These are phyloP conservation scores for Podarcis lilfordi DNA, from an alignment of 2,797 vertebrate species.

Conservation along the genomic window DNA sequence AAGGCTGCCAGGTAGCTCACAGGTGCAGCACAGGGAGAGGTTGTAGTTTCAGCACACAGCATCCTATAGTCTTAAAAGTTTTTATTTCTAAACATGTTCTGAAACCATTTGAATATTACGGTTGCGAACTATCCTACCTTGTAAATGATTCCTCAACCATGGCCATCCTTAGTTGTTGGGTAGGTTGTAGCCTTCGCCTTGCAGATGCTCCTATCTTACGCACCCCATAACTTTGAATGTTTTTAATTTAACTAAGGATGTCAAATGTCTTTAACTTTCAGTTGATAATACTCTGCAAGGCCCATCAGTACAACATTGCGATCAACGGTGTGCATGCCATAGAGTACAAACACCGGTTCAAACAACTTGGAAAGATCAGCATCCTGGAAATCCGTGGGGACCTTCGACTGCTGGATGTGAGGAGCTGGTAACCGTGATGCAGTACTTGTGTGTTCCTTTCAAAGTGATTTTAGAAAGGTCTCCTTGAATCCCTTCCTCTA, in stretches of 20 bases:
- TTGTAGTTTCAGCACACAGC: neutral
- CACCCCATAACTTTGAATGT: neutral
- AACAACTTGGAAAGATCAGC: slow-evolving; percentile 82
- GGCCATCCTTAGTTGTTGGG: neutral
- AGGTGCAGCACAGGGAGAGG: neutral
- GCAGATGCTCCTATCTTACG: neutral
- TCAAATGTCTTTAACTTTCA: slow-evolving; percentile 63
- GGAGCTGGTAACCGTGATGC: slow-evolving; percentile 78
- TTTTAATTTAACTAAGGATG: neutral
- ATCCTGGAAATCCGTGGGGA: slow-evolving; percentile 84
- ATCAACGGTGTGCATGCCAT: slow-evolving; percentile 88
- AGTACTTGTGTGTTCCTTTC: neutral
- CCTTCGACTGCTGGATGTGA: slow-evolving; percentile 80
- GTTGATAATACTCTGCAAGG: slow-evolving; percentile 88
- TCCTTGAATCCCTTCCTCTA: slow-evolving; percentile 1
- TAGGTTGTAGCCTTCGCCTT: neutral
- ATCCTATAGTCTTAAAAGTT: neutral
- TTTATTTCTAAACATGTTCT: neutral
- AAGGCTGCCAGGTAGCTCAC: neutral
- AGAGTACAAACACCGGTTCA: slow-evolving; percentile 89
- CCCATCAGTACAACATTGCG: slow-evolving; percentile 85
- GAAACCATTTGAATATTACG: neutral
- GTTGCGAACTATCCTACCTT: neutral
- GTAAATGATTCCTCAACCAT: neutral
- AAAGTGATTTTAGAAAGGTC: slow-evolving; percentile 14